Conservation (phyloP, 2,797 vertebrate species). For the Phataginus tricuspis region DNA sequence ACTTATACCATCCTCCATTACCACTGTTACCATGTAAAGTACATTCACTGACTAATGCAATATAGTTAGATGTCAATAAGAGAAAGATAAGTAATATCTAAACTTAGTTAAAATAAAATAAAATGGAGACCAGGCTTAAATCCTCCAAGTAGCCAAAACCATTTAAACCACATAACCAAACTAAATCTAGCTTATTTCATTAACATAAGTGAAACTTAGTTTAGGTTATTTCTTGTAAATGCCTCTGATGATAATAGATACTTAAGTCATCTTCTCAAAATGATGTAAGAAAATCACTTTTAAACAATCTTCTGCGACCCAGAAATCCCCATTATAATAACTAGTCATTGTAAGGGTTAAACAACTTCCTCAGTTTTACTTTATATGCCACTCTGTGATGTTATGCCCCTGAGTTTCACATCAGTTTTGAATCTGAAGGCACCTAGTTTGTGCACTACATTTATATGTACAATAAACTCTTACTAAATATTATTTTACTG, state of each 20-base stretch:
- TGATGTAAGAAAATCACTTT: neutral
- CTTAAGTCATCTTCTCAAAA: neutral
- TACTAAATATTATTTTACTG: neutral
- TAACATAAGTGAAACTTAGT: neutral
- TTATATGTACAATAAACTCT: neutral
- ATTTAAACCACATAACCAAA: neutral
- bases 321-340: neutral
- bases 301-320: neutral
- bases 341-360: neutral
- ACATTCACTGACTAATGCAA: neutral
- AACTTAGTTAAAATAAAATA: neutral
- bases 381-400: neutral
- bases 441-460: neutral
- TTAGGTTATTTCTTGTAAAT: neutral
- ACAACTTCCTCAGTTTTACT: neutral
- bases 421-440: neutral
- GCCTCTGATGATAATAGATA: neutral
- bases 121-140: neutral
- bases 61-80: neutral
- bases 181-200: neutral
- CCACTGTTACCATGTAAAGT: neutral
- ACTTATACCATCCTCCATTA: neutral
- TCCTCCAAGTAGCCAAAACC: neutral
- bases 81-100: neutral
- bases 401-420: neutral